Base-by-base conservation (phyloP, 2,888 invertebrate genomes). In the Tanytarsus gracilentus region DNA sequence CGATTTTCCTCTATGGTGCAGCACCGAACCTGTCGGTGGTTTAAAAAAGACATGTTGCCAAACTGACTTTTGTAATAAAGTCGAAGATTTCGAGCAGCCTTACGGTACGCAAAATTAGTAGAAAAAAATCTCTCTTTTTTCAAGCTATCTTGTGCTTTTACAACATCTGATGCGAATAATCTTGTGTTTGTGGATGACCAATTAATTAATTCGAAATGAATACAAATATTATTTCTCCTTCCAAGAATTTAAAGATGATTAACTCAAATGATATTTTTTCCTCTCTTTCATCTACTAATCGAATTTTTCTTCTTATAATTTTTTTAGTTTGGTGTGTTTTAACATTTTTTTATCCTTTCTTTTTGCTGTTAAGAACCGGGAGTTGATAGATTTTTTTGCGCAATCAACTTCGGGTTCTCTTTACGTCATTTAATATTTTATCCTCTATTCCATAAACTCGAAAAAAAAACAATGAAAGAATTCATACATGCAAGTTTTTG, bases 391-490 rank as follows among this genome's bases (percentile, higher is more conserved):
- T n/a, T n/a, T 44, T 9, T 26, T 56, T 21, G 27, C 40, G 36
- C 53, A 63, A 58, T 62, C 62, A 53, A 44, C 39, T 51, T 62
- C 62, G 21, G 16, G 44, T 26, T 40, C 29, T 30, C 29, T 44
- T 33, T 44, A 25, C 26, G 26, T 16, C n/a, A 25, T 8, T 11
- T 14, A 29, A 56, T 36, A 39, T 50, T n/a, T 25, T 16, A 50
- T 25, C 44, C 33, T 16, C 51, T 44, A 61, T 61, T 48, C 27
- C 16, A 11, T n/a, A 11, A 55, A 55, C 64, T 63, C 64, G 64
- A 64, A 64, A 64, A 64, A 63, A 63, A 64, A 64, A 64, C 63
- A 62, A 23, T 9, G 11, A n/a, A 9, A n/a, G 11, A 40, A n/a
- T n/a, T n/a, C n/a, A n/a, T n/a, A n/a, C n/a, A n/a, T 11, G 11